These are phyloP conservation scores for Actinopyga echinites DNA, from an alignment of 53 echinoderm and acorn worm genomes.

Conservation along the genomic window DNA sequence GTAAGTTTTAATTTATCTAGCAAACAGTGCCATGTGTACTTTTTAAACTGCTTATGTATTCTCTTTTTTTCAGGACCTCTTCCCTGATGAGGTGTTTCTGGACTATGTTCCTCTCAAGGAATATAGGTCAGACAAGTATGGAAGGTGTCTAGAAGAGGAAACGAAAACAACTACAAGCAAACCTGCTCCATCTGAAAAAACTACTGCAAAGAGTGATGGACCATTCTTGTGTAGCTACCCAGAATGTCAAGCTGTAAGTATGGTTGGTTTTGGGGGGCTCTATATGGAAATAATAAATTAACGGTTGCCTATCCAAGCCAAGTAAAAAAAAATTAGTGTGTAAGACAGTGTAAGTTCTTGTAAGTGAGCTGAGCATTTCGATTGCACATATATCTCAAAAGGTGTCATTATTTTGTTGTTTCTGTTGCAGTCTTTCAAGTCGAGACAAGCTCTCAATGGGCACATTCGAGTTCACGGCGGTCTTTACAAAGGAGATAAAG, in stretches of 20 bases:
- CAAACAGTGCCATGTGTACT: too few species aligned
- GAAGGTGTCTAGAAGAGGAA: conserved; percentile 62
- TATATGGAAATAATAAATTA: too few species aligned
- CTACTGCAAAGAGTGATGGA: conserved; percentile 65
- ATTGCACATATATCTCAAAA: too few species aligned
- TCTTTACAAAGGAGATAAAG: conserved; percentile 64
- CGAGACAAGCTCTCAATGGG: conserved; percentile 96
- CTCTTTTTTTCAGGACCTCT: conserved; percentile 74
- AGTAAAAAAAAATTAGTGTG: too few species aligned
- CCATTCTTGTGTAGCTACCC: conserved; percentile 86
- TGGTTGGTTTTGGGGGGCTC: background rate
- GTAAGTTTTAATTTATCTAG: too few species aligned
- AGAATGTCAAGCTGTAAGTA: conserved; percentile 89
- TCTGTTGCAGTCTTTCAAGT: conserved; percentile 79
- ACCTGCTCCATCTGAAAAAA: conserved; percentile 76
- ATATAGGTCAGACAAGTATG: conserved; percentile 95
- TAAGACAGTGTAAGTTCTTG: too few species aligned
- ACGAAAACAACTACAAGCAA: conserved; percentile 73
- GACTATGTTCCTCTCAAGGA: conserved; percentile 99
- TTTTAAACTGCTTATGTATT: too few species aligned
- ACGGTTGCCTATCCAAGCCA: too few species aligned
- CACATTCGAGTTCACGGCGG: conserved; percentile 98
- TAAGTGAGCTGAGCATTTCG: too few species aligned
- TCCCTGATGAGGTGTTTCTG: conserved; percentile 92
- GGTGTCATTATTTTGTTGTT: too few species aligned